A percentile compares a stretch with the other conserved stretches of the same genome.
These are phyloP conservation scores for Rhagoletis pomonella DNA, from an alignment of 1,140 invertebrate species.

Conservation along the genomic window DNA sequence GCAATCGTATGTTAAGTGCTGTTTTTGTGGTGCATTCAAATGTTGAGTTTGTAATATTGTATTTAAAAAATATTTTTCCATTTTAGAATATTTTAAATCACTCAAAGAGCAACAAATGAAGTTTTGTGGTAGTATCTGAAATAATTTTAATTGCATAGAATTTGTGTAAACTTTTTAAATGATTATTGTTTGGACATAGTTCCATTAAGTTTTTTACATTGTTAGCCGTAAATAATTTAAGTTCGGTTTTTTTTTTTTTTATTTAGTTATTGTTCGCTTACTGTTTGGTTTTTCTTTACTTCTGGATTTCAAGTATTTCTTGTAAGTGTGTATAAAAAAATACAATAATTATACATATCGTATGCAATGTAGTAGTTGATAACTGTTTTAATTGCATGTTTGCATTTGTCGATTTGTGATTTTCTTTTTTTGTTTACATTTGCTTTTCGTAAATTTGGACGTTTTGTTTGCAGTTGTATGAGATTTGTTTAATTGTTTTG, in stretches of 20 bases:
- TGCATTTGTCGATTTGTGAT: not conserved
- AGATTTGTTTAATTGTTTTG: not conserved
- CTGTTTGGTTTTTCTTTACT: conserved; percentile 27
- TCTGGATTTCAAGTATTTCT: not conserved
- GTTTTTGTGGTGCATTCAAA: not conserved
- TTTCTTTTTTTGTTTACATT: not conserved
- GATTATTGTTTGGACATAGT: too few relatives aligned
- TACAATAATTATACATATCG: conserved; percentile 14
- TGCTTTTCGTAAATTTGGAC: conserved; percentile 48
- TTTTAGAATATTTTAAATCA: not conserved
- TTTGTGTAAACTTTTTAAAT: not conserved
- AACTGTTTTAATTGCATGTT: not conserved
- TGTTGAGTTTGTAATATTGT: not conserved
- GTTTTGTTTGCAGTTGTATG: conserved; percentile 49
- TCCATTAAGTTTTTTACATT: too few relatives aligned
- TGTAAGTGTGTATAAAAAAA: conserved; percentile 51
- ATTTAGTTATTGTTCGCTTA: conserved; percentile 36
- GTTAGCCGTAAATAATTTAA: not conserved
- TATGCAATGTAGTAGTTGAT: not conserved
- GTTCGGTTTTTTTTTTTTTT: not conserved
- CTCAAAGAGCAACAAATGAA: not conserved
- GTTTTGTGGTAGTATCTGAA: too few relatives aligned
- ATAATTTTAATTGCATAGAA: not conserved
- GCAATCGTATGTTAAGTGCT: not conserved
- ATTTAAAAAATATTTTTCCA: not conserved